Evolutionary conservation across 2,113 vertebrate species (phyloP).

Genomic region (Sapayoa aenigma): DNA sequence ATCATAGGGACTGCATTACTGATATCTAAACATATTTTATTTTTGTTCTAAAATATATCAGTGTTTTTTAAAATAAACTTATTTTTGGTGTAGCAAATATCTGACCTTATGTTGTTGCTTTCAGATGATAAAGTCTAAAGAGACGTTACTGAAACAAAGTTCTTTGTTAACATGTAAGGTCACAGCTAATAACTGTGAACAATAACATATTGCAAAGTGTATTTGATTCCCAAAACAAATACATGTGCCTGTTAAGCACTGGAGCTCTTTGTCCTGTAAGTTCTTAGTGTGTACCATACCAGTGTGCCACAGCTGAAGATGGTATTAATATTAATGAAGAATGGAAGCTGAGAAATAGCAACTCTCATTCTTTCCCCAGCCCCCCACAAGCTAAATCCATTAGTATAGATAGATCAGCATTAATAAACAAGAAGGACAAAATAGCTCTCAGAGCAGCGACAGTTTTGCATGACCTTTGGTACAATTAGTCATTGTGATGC

Average conservation of each 20-base stretch:
- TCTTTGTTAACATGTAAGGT: not conserved
- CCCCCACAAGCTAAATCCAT: conserved; percentile 72
- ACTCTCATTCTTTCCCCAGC: conserved; percentile 57
- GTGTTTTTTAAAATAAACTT: not conserved
- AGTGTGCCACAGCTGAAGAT: conserved; percentile 41
- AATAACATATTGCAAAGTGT: not conserved
- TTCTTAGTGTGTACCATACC: conserved; percentile 35
- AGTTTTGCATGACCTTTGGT: conserved; percentile 43
- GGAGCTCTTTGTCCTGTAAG: conserved; percentile 46
- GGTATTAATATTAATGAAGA: conserved; percentile 75
- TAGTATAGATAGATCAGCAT: conserved; percentile 71
- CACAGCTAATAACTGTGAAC: not conserved
- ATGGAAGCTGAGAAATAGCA: conserved; percentile 66
- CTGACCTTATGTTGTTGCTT: not conserved
- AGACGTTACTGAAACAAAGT: not conserved
- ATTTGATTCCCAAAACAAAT: not conserved
- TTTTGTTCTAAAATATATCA: not conserved
- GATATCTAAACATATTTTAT: not conserved
- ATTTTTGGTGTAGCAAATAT: not conserved
- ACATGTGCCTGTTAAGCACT: not conserved
- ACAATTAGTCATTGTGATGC: not conserved
- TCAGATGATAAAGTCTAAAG: not conserved
- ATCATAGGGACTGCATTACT: not conserved
- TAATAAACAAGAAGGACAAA: conserved; percentile 72
- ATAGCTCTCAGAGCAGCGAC: conserved; percentile 63